phyloP scores from a whole-genome alignment of 2,797 vertebrate genomes.

The Halcyon smyrnensis region DNA sequence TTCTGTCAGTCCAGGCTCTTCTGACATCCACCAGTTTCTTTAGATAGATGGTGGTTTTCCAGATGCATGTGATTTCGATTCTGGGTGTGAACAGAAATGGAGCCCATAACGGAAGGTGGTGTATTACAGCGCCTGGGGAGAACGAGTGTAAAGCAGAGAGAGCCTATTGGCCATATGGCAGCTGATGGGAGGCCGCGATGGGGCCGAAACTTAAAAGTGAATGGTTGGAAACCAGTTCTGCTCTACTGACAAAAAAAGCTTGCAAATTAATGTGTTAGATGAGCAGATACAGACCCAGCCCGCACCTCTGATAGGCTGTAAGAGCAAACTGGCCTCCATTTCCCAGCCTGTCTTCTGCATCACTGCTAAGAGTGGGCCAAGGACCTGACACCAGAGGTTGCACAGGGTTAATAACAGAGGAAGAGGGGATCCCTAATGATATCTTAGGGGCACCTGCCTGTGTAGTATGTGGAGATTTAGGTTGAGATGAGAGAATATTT shows the following conservation, averaged over 20 bases:
- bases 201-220: neutral
- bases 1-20: neutral
- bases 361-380: neutral
- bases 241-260: neutral
- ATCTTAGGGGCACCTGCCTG: neutral
- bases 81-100: neutral
- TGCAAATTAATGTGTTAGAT: fast-evolving
- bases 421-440: neutral
- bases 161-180: conserved; percentile 13
- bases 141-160: neutral
- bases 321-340: neutral
- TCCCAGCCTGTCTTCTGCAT: neutral
- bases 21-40: neutral
- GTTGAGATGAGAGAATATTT: neutral
- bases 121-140: neutral
- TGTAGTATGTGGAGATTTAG: neutral
- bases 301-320: fast-evolving
- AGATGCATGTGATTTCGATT: neutral
- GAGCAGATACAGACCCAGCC: neutral
- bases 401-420: neutral
- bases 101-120: neutral
- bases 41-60: neutral
- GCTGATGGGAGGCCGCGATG: neutral
- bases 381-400: neutral
- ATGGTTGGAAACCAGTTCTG: neutral